phyloP scores from a whole-genome alignment of 2,888 invertebrate genomes.

The Cetonia aurata region DNA sequence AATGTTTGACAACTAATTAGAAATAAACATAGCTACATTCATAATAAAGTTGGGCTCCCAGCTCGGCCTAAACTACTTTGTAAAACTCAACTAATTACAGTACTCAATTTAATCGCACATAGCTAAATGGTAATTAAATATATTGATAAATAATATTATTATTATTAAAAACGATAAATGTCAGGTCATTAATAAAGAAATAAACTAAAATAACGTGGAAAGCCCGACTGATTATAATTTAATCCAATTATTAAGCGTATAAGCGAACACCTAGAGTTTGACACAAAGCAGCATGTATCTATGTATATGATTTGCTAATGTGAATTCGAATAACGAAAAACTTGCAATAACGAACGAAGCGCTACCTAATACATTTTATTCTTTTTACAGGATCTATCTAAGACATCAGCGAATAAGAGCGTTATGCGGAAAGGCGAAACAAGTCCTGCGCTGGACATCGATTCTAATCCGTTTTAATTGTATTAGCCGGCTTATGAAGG shows the following conservation, averaged over 20 bases:
- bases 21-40: too few relatives aligned
- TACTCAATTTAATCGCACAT: constrained; percentile 5
- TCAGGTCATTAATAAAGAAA: constrained; percentile 32
- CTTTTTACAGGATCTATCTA: background rate
- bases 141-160: constrained; percentile 43
- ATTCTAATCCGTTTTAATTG: constrained; percentile 26
- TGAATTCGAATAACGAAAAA: constrained; percentile 2
- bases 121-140: constrained; percentile 40
- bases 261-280: constrained; percentile 1
- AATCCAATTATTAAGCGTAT: constrained; percentile 39
- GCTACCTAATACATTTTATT: constrained; percentile 4
- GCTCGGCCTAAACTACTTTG: background rate
- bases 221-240: constrained; percentile 42
- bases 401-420: constrained; percentile 1
- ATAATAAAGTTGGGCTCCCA: too few relatives aligned
- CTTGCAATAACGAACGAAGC: constrained; percentile 13
- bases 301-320: background rate
- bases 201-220: constrained; percentile 43
- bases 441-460: constrained; percentile 12
- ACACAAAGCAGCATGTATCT: background rate
- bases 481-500: background rate
- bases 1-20: too few relatives aligned
- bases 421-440: background rate
- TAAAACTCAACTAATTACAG: background rate
- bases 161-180: constrained; percentile 53